A percentile compares a stretch with the other conserved stretches of the same genome.
These are phyloP conservation scores for Clytia hemisphaerica DNA, from an alignment of 30 jellyfish, hydroid and myxozoan species.

Conservation along the genomic window DNA sequence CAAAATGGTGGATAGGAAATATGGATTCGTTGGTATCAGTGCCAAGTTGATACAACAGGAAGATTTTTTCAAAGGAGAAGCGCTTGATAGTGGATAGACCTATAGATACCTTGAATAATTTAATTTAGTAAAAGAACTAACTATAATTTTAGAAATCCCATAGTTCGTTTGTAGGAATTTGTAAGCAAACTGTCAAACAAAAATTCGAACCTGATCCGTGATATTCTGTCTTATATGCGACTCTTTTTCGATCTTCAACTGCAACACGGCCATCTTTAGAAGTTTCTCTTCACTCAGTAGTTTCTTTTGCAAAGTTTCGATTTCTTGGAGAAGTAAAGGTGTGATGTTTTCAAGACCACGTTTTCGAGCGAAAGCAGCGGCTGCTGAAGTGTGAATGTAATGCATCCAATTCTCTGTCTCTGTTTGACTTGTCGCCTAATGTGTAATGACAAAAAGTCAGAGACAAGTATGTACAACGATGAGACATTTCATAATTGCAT, in stretches of 20 bases:
- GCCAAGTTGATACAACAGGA: too few species aligned
- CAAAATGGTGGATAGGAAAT: too few species aligned
- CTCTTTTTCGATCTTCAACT: conserved; percentile 77
- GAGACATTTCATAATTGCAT: too few species aligned
- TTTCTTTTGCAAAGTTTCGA: conserved; percentile 36
- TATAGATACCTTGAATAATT: background rate
- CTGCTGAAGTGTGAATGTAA: conserved; percentile 78
- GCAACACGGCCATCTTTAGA: conserved; percentile 85
- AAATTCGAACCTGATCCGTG: conserved; percentile 78
- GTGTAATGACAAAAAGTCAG: background rate
- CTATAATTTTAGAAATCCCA: too few species aligned
- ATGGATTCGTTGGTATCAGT: too few species aligned
- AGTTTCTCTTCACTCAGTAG: conserved; percentile 59
- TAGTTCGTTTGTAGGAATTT: too few species aligned
- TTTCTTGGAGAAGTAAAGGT: conserved; percentile 31
- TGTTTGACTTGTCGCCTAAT: conserved; percentile 73
- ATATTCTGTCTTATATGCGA: conserved; percentile 62
- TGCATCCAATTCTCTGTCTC: conserved; percentile 95
- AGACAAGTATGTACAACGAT: too few species aligned
- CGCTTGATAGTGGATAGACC: background rate
- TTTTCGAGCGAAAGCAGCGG: conserved; percentile 64
- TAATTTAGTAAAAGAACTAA: too few species aligned
- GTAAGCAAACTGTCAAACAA: too few species aligned
- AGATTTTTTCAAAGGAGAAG: too few species aligned
- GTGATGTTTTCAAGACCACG: conserved; percentile 36